Base-by-base conservation (phyloP, 2,113 vertebrate genomes). In the Acanthochromis polyacanthus region DNA sequence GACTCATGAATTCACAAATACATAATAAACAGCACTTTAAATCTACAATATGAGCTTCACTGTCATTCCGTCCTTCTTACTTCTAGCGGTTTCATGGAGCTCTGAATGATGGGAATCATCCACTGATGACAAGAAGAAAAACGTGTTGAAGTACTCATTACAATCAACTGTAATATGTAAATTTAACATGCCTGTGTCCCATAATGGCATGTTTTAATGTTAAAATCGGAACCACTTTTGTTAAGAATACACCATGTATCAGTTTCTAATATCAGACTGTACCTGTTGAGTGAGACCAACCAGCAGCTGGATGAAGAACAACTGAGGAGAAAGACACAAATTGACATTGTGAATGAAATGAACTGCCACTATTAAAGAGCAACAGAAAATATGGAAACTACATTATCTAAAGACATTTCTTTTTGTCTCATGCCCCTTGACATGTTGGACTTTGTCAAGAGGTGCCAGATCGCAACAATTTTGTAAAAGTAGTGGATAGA, bases 51-150 rank as follows among this genome's bases (percentile, higher is more conserved):
- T 17, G 7, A 53, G 56, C 3, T 8, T 32, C 22, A 32, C 22
- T n/a, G 23, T 43, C 17, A 38, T 30, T 48, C 30, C 62, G 22
- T 22, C 10, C 10, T 30, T 4, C 92, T 93, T 88, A 98, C 97
- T 95, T 95, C 95, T 19, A 98, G 95, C 12, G 97, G 96, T 76
- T 98, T 97, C 97, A 98, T 98, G 67, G 97, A 98, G 88, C 97
- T 98, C 85, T 95, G 95, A 82, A 98, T 97, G 45, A 97, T 94
- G 43, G 97, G 97, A 45, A 98, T 94, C 95, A 98, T 96, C 97
- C 97, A 98, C 97, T 98, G 65, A 78, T 19, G 78, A 59, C 16
- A 66, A 56, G 50, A n/a, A 12, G 32, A 68, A 57, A 58, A 19
- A 63, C 1, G 7, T 0, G 17, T 58, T 20, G 23, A 45, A 19